These are phyloP conservation scores for Mirza zaza DNA, from an alignment of 2,113 vertebrate genomes.

Conservation along the genomic window DNA sequence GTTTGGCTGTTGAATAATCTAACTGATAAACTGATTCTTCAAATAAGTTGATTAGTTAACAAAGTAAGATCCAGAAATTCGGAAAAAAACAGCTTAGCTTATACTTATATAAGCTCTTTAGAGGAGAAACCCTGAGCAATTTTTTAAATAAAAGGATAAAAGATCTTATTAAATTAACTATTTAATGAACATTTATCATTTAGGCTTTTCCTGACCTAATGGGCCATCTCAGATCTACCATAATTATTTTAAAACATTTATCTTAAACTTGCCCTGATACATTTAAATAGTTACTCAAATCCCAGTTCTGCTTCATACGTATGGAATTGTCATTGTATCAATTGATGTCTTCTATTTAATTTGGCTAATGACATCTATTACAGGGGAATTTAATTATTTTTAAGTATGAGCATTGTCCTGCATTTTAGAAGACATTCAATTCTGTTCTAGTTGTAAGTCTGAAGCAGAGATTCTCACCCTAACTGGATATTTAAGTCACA, in stretches of 20 bases:
- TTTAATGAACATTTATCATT: background rate
- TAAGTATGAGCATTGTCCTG: background rate
- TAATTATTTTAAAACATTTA: slow-evolving; percentile 36
- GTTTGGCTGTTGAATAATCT: background rate
- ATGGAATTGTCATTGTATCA: slow-evolving; percentile 11
- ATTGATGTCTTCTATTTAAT: background rate
- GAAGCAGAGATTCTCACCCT: background rate
- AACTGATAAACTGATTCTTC: background rate
- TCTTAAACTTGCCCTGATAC: background rate
- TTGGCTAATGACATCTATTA: slow-evolving; percentile 7
- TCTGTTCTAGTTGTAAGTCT: slow-evolving; percentile 5
- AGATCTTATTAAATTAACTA: background rate
- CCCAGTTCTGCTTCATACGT: background rate
- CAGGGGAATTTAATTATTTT: background rate
- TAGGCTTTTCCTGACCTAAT: background rate
- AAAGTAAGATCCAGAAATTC: background rate
- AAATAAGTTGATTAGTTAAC: background rate
- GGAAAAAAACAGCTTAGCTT: background rate
- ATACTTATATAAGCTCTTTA: background rate
- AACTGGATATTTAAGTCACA: background rate
- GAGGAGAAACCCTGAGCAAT: background rate
- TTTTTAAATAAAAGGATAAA: background rate
- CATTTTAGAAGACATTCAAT: slow-evolving; percentile 9
- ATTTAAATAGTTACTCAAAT: background rate
- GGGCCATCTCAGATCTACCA: slow-evolving; percentile 2